phyloP scores from a whole-genome alignment of 2,113 vertebrate species.

The Notechis scutatus region DNA sequence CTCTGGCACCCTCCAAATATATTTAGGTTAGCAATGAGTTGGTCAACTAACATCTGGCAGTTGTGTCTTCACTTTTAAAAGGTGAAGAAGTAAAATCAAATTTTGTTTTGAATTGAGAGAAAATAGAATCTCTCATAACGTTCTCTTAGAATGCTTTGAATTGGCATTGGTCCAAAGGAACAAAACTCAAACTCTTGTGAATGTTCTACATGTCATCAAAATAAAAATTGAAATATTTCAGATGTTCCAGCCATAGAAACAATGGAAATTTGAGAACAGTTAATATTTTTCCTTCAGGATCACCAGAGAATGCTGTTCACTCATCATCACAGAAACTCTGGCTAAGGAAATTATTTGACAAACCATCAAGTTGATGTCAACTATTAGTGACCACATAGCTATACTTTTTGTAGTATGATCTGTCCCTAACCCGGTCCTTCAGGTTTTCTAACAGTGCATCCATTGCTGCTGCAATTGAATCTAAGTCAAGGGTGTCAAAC shows the following conservation, averaged over 20 bases:
- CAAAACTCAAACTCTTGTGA: neutral
- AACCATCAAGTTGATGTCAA: neutral
- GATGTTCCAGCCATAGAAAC: neutral
- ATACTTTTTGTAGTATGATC: neutral
- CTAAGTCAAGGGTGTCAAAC: too few relatives aligned
- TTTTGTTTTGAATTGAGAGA: neutral
- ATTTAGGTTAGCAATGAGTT: neutral
- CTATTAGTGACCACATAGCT: neutral
- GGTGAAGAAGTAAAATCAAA: neutral
- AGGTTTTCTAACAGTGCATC: neutral
- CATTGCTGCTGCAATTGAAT: neutral
- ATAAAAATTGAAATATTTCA: neutral
- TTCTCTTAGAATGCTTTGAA: neutral
- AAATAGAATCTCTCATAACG: neutral
- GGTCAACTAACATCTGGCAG: neutral
- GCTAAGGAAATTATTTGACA: neutral
- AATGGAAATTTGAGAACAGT: neutral
- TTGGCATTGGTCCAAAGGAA: neutral
- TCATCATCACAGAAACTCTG: neutral
- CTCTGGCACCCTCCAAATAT: neutral
- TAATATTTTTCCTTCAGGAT: neutral
- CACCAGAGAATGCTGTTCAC: too few relatives aligned
- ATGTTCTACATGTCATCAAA: neutral
- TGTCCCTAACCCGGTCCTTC: neutral
- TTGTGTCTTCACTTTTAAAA: neutral